Percentiles rank a stretch among this genome's conserved stretches.
Conservation (phyloP, 2,888 invertebrate genomes). For the Bombylius major region DNA sequence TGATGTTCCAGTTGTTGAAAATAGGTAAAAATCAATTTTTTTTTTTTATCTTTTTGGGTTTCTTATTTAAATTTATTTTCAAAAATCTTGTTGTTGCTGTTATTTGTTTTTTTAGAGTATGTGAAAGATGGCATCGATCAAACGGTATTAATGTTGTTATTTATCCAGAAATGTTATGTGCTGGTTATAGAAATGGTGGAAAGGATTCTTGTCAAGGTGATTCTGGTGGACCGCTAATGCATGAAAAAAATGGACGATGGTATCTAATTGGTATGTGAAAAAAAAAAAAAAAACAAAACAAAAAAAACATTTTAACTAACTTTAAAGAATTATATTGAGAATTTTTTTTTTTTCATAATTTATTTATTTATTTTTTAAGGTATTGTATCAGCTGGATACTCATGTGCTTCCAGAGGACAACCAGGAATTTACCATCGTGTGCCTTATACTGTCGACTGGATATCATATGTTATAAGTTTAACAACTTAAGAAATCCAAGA, state of each 20-base stretch:
- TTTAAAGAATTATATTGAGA: background rate
- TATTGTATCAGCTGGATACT: conserved; percentile 87
- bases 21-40: conserved; percentile 38
- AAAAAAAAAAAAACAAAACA: conserved; percentile 14
- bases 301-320: conserved; percentile 9
- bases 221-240: conserved; percentile 75
- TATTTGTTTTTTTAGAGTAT: conserved; percentile 31
- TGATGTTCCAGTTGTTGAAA: conserved; percentile 87
- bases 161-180: conserved; percentile 91
- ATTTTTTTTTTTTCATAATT: background rate
- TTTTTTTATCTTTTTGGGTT: background rate
- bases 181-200: conserved; percentile 80
- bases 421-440: conserved; percentile 91
- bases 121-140: conserved; percentile 51
- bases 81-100: background rate
- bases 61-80: background rate
- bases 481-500: conserved; percentile 17
- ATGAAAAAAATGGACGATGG: conserved; percentile 78
- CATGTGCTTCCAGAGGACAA: conserved; percentile 84
- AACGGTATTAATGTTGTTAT: conserved; percentile 56
- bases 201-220: conserved; percentile 49
- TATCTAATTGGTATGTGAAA: conserved; percentile 51
- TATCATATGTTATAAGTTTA: conserved; percentile 47
- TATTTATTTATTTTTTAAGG: conserved; percentile 34
- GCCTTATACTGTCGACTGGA: conserved; percentile 89